A percentile compares a stretch with the other conserved stretches of the same genome.
Conservation (phyloP, 2,797 vertebrate species). For the Eptatretus atami region DNA sequence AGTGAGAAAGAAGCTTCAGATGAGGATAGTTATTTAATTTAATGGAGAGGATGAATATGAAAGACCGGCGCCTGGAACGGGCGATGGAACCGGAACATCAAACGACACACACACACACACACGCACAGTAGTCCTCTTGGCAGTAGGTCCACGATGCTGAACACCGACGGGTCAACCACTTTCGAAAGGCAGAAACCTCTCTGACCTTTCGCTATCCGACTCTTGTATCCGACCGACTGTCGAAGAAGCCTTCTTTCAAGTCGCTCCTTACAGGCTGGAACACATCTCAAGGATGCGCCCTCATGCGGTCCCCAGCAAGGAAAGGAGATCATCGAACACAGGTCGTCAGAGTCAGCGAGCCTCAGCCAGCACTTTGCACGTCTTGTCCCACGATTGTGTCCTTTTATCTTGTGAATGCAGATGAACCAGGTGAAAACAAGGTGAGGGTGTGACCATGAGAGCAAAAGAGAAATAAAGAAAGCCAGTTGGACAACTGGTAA, state of each 20-base stretch:
- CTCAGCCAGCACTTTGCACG: slow-evolving; percentile 70
- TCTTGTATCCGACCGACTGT: slow-evolving; percentile 78
- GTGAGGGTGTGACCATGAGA: no score
- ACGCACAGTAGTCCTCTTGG: slow-evolving; percentile 47
- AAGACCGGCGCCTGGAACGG: no score
- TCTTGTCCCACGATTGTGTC: slow-evolving; percentile 78
- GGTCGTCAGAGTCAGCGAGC: slow-evolving; percentile 86
- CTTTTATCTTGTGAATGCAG: slow-evolving; percentile 43
- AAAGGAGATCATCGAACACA: slow-evolving; percentile 88
- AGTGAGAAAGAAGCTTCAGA: no score
- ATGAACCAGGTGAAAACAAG: no score
- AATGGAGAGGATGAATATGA: no score
- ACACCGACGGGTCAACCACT: no score
- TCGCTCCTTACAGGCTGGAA: slow-evolving; percentile 53
- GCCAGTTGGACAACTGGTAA: no score
- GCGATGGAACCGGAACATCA: no score
- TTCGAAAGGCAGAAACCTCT: slow-evolving; percentile 68
- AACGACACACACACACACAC: no score
- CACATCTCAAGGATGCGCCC: slow-evolving; percentile 57
- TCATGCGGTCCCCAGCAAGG: slow-evolving; percentile 78
- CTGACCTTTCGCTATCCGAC: slow-evolving; percentile 90
- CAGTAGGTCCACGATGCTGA: no score
- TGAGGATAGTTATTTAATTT: no score
- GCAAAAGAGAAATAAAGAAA: no score
- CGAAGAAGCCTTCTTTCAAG: slow-evolving; percentile 66